Conservation (phyloP, 30 jellyfish, hydroid and myxozoan species). For the Turritopsis rubra region DNA sequence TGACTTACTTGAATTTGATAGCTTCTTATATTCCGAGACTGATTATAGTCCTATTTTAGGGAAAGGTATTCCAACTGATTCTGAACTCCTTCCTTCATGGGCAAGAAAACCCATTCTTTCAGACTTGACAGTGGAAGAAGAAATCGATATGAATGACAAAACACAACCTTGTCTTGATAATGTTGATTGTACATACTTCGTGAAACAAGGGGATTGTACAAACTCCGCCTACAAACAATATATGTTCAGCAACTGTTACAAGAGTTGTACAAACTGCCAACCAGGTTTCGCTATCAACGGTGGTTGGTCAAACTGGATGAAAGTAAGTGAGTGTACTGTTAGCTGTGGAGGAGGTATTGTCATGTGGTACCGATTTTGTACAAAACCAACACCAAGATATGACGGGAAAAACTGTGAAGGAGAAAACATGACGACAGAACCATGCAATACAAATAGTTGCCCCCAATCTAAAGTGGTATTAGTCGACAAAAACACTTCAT, state of each 20-base stretch:
- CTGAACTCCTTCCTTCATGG: neutral
- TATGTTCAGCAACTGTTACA: neutral
- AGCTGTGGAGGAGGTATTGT: slow-evolving; percentile 1
- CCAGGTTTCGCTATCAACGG: neutral
- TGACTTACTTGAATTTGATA: neutral
- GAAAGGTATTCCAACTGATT: neutral
- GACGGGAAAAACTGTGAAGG: slow-evolving; percentile 8
- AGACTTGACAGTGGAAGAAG: neutral
- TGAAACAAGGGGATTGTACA: slow-evolving; percentile 11
- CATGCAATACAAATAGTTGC: neutral
- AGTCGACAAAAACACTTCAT: neutral
- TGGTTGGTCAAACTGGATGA: slow-evolving; percentile 3
- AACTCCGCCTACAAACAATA: neutral
- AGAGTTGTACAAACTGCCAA: neutral
- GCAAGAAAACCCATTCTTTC: neutral
- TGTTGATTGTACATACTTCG: neutral
- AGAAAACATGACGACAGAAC: neutral
- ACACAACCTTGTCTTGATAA: neutral
- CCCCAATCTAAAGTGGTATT: neutral
- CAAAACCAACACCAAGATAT: slow-evolving; percentile 2
- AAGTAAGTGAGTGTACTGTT: neutral
- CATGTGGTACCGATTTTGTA: slow-evolving; percentile 10
- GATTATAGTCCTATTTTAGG: too few relatives aligned
- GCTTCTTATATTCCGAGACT: too few relatives aligned
- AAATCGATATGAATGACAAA: neutral